Percentiles rank a stretch among this genome's conserved stretches.
phyloP scores from a whole-genome alignment of 1,140 invertebrate genomes.

The Maconellicoccus hirsutus region DNA sequence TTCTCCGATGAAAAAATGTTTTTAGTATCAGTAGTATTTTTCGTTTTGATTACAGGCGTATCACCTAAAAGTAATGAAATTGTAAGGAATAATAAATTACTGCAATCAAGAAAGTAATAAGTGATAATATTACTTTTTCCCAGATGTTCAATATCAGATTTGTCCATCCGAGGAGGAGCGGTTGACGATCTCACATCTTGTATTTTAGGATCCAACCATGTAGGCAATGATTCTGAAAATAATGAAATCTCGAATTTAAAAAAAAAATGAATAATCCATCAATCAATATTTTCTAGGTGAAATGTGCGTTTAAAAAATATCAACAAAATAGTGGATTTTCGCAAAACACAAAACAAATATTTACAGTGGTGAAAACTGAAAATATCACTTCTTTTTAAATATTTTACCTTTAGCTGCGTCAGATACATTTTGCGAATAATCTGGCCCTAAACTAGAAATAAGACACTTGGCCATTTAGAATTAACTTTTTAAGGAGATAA shows the following conservation, averaged over 20 bases:
- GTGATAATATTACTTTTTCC: not conserved
- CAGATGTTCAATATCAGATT: not conserved
- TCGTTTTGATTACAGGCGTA: not conserved
- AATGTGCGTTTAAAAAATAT: too few relatives aligned
- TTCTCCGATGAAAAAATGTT: not conserved
- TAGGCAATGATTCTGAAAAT: not conserved
- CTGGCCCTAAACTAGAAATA: not conserved
- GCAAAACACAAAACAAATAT: not conserved
- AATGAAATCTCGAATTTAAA: too few relatives aligned
- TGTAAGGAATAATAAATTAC: too few relatives aligned
- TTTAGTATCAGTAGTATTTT: not conserved
- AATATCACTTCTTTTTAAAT: not conserved
- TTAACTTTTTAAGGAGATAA: not conserved
- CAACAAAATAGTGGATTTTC: too few relatives aligned
- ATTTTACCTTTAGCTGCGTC: not conserved
- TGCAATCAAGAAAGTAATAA: too few relatives aligned
- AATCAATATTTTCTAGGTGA: too few relatives aligned
- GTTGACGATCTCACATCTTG: not conserved
- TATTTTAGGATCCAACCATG: conserved; percentile 6
- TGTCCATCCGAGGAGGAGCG: not conserved
- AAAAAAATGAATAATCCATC: too few relatives aligned
- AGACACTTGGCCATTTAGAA: not conserved
- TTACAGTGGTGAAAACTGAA: not conserved
- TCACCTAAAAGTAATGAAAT: not conserved
- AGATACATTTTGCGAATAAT: not conserved